Base-by-base conservation (phyloP, 2,797 vertebrate genomes). In the Periparus ater region DNA sequence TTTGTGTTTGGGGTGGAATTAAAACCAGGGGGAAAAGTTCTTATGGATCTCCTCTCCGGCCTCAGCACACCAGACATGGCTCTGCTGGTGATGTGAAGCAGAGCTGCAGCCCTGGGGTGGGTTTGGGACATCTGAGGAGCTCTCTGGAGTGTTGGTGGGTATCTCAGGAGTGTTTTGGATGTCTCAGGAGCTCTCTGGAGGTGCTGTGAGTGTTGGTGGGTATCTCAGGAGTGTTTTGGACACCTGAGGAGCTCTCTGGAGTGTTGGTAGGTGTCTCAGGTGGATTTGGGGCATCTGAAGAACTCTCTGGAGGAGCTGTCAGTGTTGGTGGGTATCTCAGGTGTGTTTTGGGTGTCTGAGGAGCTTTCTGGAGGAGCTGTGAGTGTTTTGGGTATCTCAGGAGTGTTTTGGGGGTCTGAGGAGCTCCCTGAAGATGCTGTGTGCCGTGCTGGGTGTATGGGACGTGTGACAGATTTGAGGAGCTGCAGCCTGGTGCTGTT, bases 51-150 rank as follows among this genome's bases (percentile, higher is more conserved):
- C 61, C n/a, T 15, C 0, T 7, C 5, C 1, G 11, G n/a, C 53
- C 54, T 60, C 45, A 8, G 26, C 38, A 20, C 1, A 6, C 0
- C 1, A 73, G 63, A 8, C 16, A 1, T 0, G 5, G 21, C 51
- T 50, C 50, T 68, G 58, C 51, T 7, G 30, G 44, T 36, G 50
- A 25, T 0, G 2, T 13, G 1, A 1, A 19, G 38, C 38, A 65
- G 67, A 40, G 40, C 1, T 10, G 26, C 13, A 7, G 29, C 48
- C 36, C 34, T 63, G 70, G 17, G 42, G 3, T 36, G 22, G 25
- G 15, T 13, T 4, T 0, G 29, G 63, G 72, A 16, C 34, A 21
- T 19, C 60, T 62, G 38, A 30, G 32, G 44, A 42, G 40, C 61
- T 65, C 22, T 53, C 8, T 7, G 8, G 67, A 9, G 0, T 12